phyloP scores from a whole-genome alignment of 2,888 invertebrate genomes.

The Thecocarcelia acutangulata region DNA sequence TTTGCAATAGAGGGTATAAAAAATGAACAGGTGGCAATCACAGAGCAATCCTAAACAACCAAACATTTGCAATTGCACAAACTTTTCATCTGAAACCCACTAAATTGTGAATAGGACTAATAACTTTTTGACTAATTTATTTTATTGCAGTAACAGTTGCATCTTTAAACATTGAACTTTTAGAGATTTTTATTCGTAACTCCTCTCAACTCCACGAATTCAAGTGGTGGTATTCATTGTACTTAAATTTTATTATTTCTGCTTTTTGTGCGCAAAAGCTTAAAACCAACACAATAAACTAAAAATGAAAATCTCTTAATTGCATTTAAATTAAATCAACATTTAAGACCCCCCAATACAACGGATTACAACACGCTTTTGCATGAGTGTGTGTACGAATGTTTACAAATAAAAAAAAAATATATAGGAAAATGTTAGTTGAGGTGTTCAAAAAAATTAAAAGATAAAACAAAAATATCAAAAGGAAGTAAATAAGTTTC shows the following conservation, averaged over 20 bases:
- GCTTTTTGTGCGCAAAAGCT: not conserved
- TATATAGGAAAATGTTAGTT: not conserved
- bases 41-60: no score
- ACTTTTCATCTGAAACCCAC: no score
- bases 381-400: not conserved
- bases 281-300: not conserved
- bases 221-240: not conserved
- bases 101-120: no score
- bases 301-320: slow-evolving; percentile 19
- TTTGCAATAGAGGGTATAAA: no score
- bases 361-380: slow-evolving; percentile 25
- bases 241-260: not conserved
- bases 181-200: no score
- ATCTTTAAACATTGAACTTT: no score
- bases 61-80: no score
- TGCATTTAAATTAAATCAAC: slow-evolving; percentile 22
- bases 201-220: no score
- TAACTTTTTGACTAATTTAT: no score
- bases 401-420: not conserved
- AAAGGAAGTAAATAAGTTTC: slow-evolving; percentile 16
- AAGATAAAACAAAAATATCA: slow-evolving; percentile 25
- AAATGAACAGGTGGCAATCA: no score
- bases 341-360: slow-evolving; percentile 21
- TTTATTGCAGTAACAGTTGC: no score
- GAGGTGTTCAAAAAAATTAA: slow-evolving; percentile 36